Evolutionary conservation across 2,113 vertebrate genomes (phyloP).

Genomic region (Oreochromis tanganicae): DNA sequence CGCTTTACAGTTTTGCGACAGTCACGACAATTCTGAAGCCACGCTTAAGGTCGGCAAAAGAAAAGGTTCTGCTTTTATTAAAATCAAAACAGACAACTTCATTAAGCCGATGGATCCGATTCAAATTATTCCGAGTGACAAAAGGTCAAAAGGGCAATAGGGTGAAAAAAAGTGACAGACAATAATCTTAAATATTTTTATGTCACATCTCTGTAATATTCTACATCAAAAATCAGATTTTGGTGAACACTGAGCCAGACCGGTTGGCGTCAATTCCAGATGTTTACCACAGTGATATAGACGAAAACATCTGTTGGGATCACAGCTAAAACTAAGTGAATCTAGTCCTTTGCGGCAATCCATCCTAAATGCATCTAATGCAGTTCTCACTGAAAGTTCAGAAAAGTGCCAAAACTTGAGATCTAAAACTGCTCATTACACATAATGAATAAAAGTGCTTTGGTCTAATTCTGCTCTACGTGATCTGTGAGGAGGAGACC

Average conservation of each 20-base stretch:
- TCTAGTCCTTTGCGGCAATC: background rate
- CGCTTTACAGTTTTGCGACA: background rate
- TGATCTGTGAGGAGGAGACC: background rate
- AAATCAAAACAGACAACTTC: background rate
- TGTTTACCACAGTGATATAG: constrained; percentile 17
- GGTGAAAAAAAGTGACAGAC: background rate
- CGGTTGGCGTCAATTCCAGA: constrained; percentile 8
- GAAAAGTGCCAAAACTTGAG: background rate
- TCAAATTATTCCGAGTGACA: background rate
- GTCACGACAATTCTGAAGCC: background rate
- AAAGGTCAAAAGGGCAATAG: background rate
- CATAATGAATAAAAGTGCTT: background rate
- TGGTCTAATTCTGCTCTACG: background rate
- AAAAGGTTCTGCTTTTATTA: background rate
- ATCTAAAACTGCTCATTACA: background rate
- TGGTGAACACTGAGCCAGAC: background rate
- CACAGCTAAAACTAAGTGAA: background rate
- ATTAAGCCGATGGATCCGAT: background rate
- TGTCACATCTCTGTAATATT: background rate
- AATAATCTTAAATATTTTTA: background rate
- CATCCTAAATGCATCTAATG: background rate
- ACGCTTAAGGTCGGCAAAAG: background rate
- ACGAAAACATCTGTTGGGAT: constrained; percentile 8
- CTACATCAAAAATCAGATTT: background rate
- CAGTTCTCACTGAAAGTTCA: background rate